Conservation (phyloP, 2,888 invertebrate genomes). For the Protophormia terraenovae region DNA sequence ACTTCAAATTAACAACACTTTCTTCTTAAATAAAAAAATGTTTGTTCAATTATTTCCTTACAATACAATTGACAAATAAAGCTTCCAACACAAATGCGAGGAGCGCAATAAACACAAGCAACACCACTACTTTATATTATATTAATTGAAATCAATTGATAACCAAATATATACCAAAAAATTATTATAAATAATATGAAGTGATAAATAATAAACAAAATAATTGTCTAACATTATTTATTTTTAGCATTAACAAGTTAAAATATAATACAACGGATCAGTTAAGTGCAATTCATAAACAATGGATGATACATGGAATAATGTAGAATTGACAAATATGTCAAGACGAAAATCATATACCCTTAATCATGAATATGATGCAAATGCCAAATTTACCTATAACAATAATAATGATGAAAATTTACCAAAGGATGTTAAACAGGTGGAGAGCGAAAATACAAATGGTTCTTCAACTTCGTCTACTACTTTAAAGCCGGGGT, state of each 20-base stretch:
- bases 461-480: slow-evolving; percentile 21
- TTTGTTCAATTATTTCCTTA: slow-evolving; percentile 21
- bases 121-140: background rate
- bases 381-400: slow-evolving; percentile 50
- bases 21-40: background rate
- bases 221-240: slow-evolving; percentile 20
- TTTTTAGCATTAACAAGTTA: slow-evolving; percentile 29
- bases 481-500: slow-evolving; percentile 76
- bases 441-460: background rate
- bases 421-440: background rate
- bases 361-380: slow-evolving; percentile 77
- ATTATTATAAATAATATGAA: background rate
- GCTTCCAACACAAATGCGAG: background rate
- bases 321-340: slow-evolving; percentile 77
- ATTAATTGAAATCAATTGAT: slow-evolving; percentile 40
- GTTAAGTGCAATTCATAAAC: slow-evolving; percentile 16
- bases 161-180: slow-evolving; percentile 22
- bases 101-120: background rate
- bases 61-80: slow-evolving; percentile 18
- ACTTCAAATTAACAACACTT: slow-evolving; percentile 5
- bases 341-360: slow-evolving; percentile 78
- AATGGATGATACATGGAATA: slow-evolving; percentile 78
- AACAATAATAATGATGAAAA: slow-evolving; percentile 47
- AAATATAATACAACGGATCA: background rate
- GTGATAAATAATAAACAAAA: slow-evolving; percentile 32